A percentile compares a stretch with the other conserved stretches of the same genome.
phyloP scores from a whole-genome alignment of 2,888 invertebrate genomes.

The Perizoma affinitatum region DNA sequence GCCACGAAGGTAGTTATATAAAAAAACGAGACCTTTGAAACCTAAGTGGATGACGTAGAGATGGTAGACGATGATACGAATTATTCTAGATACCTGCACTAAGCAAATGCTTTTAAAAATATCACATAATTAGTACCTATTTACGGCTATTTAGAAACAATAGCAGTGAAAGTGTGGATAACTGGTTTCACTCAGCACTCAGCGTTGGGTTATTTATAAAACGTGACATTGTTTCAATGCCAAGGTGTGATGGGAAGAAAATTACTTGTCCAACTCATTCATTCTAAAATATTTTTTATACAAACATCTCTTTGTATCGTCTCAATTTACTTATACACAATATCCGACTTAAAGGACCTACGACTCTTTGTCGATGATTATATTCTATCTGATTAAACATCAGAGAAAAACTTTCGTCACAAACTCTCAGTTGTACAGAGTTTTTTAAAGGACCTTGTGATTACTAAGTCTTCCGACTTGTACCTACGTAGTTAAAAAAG shows the following conservation, averaged over 20 bases:
- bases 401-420: no score
- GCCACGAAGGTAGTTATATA: no score
- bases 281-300: background rate
- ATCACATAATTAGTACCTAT: background rate
- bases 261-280: conserved; percentile 2
- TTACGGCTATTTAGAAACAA: conserved; percentile 19
- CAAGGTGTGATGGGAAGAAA: conserved; percentile 19
- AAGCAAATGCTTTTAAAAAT: conserved; percentile 7
- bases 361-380: no score
- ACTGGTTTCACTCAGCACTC: conserved; percentile 20
- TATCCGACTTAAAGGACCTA: conserved; percentile 10
- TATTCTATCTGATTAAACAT: no score
- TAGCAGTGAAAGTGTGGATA: conserved; percentile 25
- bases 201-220: conserved; percentile 14
- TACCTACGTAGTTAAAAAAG: conserved; percentile 7
- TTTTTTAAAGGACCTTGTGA: no score
- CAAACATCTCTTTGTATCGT: no score
- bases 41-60: no score
- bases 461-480: no score
- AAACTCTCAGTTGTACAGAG: no score
- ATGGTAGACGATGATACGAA: no score
- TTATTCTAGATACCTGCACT: no score
- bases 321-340: background rate
- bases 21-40: no score
- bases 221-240: conserved; percentile 22